Base-by-base conservation (phyloP, 2,113 vertebrate species). In the Ascaphus truei region DNA sequence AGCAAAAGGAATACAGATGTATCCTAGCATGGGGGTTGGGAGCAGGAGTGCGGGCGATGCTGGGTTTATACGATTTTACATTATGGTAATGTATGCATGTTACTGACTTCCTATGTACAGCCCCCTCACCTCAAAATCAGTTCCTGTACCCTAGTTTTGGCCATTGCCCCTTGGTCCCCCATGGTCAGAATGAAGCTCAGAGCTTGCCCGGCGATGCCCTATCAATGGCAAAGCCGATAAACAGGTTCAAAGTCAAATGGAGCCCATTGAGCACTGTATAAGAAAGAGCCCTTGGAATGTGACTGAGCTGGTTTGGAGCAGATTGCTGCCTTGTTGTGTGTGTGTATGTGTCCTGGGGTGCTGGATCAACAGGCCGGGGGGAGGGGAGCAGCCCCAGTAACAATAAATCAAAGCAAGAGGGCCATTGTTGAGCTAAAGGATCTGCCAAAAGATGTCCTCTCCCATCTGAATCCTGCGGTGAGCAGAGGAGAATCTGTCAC, bases 171-270 rank as follows among this genome's bases (percentile, higher is more conserved):
- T n/a, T n/a, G n/a, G n/a, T n/a, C n/a, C n/a, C n/a, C n/a, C n/a
- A n/a, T n/a, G n/a, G n/a, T n/a, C n/a, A n/a, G n/a, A n/a, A n/a
- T n/a, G n/a, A n/a, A n/a, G n/a, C n/a, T n/a, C n/a, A n/a, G n/a
- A n/a, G n/a, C n/a, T n/a, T n/a, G n/a, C n/a, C n/a, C n/a, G n/a
- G n/a, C n/a, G n/a, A n/a, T n/a, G n/a, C n/a, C n/a, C n/a, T n/a
- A n/a, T n/a, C n/a, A n/a, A n/a, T n/a, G n/a, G n/a, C n/a, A n/a
- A n/a, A n/a, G n/a, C n/a, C 5, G 13, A 4, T 15, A 18, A 36
- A 6, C 69, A 4, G 82, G 63, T 83, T 84, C 82, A 84, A 81
- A 84, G 82, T 82, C 82, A 81, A 73, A 73, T 76, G 77, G 79
- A 71, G 67, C 48, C 68, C 75, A 63, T 67, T 76, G 43, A 0